Percentiles rank a stretch among this genome's conserved stretches.
Evolutionary conservation across 2,797 vertebrate genomes (phyloP).

Genomic region (Pelodytes ibericus): DNA sequence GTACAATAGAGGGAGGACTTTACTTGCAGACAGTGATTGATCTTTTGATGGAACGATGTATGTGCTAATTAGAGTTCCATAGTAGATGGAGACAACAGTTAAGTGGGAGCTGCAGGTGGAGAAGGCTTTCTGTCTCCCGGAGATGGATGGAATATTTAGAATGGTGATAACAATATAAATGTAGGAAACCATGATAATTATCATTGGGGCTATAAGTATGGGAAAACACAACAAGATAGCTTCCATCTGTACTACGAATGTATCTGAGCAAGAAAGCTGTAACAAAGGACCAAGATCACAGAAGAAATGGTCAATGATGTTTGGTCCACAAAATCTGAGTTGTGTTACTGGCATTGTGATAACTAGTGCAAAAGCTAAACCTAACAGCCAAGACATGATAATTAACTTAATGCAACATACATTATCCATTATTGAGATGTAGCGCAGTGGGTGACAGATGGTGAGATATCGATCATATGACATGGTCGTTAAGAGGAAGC

Average conservation of each 20-base stretch:
- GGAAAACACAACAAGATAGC: neutral
- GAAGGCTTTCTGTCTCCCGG: neutral
- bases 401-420: neutral
- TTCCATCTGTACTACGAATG: neutral
- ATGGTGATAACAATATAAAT: neutral
- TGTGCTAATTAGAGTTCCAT: neutral
- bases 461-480: no score
- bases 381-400: neutral
- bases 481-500: conserved; percentile 3
- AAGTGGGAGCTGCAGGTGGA: no score
- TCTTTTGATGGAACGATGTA: neutral
- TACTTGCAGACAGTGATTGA: neutral
- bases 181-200: neutral
- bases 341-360: neutral
- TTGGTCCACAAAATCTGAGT: conserved; percentile 10
- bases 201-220: neutral
- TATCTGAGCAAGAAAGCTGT: conserved; percentile 6
- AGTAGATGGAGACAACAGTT: neutral
- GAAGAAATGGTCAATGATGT: conserved; percentile 18
- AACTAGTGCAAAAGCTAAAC: neutral
- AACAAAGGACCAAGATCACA: neutral
- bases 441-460: neutral
- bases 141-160: neutral
- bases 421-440: conserved; percentile 1
- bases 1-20: neutral